Evolutionary conservation across 2,797 vertebrate species (phyloP).

Genomic region (Harpagifer antarcticus): DNA sequence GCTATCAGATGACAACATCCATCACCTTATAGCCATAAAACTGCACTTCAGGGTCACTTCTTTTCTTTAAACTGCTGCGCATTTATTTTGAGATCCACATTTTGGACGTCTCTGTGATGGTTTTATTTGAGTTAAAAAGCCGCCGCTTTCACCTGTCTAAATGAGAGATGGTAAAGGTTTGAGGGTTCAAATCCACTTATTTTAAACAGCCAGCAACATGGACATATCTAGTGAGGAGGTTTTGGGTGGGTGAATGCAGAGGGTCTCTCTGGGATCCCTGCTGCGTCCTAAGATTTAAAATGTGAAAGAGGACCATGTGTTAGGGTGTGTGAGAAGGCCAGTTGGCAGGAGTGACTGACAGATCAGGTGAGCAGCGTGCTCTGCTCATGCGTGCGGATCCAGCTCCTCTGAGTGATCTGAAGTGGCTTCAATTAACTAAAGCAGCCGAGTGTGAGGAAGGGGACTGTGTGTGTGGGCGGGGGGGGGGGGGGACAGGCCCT

Average conservation of each 20-base stretch:
- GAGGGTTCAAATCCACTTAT: neutral
- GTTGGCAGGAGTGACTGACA: slow-evolving; percentile 58
- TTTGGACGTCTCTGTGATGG: neutral
- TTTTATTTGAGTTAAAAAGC: slow-evolving; percentile 17
- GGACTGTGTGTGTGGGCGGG: neutral
- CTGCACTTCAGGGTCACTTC: slow-evolving; percentile 26
- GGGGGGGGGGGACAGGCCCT: slow-evolving; percentile 14
- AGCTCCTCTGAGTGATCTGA: slow-evolving; percentile 70
- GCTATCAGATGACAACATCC: slow-evolving; percentile 27
- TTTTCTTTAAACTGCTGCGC: neutral
- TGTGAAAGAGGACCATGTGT: slow-evolving; percentile 1
- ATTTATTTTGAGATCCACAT: slow-evolving; percentile 17
- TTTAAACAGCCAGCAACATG: neutral
- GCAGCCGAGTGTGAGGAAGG: slow-evolving; percentile 75
- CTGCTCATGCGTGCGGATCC: slow-evolving; percentile 59
- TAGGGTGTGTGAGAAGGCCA: slow-evolving; percentile 16
- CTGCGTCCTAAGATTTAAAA: slow-evolving; percentile 9
- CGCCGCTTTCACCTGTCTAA: neutral
- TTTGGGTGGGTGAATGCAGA: neutral
- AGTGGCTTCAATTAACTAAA: slow-evolving; percentile 80
- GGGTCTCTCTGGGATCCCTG: neutral
- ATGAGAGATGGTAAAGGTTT: slow-evolving; percentile 5
- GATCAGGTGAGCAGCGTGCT: slow-evolving; percentile 65
- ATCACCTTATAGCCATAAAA: slow-evolving; percentile 23
- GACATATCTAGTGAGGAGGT: neutral